Percentiles rank a stretch among this genome's conserved stretches.
Conservation (phyloP, 2,888 invertebrate species). For the Pristionchus exspectatus region DNA sequence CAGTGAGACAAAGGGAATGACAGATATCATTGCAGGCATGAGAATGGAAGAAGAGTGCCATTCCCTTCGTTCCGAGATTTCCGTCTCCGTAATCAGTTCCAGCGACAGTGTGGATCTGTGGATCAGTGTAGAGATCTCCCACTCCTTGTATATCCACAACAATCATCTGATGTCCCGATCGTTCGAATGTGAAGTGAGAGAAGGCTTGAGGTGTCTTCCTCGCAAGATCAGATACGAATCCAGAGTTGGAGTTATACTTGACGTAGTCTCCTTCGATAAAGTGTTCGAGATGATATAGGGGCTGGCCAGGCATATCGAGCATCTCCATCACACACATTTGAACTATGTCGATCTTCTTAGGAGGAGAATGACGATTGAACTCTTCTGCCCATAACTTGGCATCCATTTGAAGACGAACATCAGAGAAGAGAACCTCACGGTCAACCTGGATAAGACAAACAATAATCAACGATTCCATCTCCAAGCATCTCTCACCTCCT, state of each 20-base stretch:
- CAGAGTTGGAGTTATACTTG: conserved; percentile 84
- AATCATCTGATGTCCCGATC: conserved; percentile 83
- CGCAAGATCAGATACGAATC: conserved; percentile 82
- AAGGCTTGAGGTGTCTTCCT: conserved; percentile 82
- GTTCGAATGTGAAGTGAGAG: conserved; percentile 84
- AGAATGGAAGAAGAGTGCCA: conserved; percentile 83
- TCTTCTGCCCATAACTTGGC: conserved; percentile 84
- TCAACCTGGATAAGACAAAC: conserved; percentile 77
- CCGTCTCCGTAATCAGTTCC: conserved; percentile 82
- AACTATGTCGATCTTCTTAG: conserved; percentile 83
- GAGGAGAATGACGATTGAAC: conserved; percentile 83
- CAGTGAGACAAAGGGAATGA: conserved; percentile 81
- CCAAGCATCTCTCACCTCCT: conserved; percentile 55
- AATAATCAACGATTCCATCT: conserved; percentile 53
- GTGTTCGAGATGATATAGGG: conserved; percentile 82
- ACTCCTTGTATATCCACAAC: conserved; percentile 84
- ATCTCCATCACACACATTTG: conserved; percentile 83
- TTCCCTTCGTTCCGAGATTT: conserved; percentile 82
- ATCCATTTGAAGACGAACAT: conserved; percentile 84
- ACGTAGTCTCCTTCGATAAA: conserved; percentile 83
- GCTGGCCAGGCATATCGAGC: conserved; percentile 79
- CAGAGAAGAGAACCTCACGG: conserved; percentile 82
- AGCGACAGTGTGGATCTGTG: conserved; percentile 82
- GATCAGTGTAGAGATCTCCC: conserved; percentile 83
- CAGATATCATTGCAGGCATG: conserved; percentile 83